Evolutionary conservation across 2,888 invertebrate genomes (phyloP).

Genomic region (Papilio elwesi): DNA sequence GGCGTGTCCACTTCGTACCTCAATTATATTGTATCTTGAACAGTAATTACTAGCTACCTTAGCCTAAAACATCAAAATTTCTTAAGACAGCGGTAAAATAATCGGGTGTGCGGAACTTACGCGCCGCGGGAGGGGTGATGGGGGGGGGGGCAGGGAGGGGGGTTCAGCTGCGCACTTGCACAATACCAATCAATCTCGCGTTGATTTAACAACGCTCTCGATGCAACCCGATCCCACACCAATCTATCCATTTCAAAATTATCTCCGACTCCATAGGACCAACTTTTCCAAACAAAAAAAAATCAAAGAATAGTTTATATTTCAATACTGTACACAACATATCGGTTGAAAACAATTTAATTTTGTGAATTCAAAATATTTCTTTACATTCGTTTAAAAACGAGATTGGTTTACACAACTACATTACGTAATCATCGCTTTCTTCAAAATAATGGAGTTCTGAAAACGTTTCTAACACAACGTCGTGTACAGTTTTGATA

Average conservation of each 20-base stretch:
- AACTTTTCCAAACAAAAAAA: background rate
- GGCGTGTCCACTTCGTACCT: conserved; percentile 42
- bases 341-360: background rate
- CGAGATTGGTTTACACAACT: background rate
- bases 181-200: conserved; percentile 37
- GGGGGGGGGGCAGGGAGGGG: background rate
- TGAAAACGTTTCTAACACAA: background rate
- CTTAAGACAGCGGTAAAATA: conserved; percentile 60
- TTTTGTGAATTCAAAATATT: background rate
- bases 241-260: background rate
- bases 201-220: conserved; percentile 1
- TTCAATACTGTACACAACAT: conserved; percentile 27
- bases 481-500: conserved; percentile 11
- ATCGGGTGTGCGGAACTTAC: conserved; percentile 48
- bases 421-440: background rate
- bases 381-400: no score
- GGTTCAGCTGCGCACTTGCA: conserved; percentile 36
- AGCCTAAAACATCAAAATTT: conserved; percentile 70
- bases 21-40: conserved; percentile 52
- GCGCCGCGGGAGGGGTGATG: conserved; percentile 41
- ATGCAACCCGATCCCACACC: background rate
- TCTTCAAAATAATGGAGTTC: background rate
- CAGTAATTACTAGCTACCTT: conserved; percentile 73
- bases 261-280: conserved; percentile 25
- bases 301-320: background rate